Percentiles rank a stretch among this genome's conserved stretches.
Conservation (phyloP, 2,113 vertebrate genomes). For the Platichthys stellatus region DNA sequence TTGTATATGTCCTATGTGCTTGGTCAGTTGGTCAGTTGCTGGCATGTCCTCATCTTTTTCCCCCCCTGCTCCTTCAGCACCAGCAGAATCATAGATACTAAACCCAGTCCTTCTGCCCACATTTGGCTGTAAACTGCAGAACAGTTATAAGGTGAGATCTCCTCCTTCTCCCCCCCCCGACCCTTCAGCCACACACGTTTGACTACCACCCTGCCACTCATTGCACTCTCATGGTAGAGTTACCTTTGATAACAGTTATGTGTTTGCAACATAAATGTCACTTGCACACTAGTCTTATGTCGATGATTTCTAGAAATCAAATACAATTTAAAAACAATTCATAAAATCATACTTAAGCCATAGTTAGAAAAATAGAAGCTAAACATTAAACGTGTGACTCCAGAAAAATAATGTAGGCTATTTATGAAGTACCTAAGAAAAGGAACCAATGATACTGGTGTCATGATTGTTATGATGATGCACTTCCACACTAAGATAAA, state of each 20-base stretch:
- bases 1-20: slow-evolving; percentile 7
- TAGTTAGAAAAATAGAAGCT: too few relatives aligned
- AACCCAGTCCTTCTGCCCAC: slow-evolving; percentile 58
- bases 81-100: slow-evolving; percentile 76
- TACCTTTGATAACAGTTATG: background rate
- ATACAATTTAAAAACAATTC: too few relatives aligned
- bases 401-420: too few relatives aligned
- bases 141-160: slow-evolving; percentile 73
- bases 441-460: too few relatives aligned
- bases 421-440: too few relatives aligned
- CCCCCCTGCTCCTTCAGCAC: slow-evolving; percentile 61
- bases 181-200: background rate
- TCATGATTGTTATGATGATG: too few relatives aligned
- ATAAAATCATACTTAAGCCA: too few relatives aligned
- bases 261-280: background rate
- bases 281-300: background rate
- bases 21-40: background rate
- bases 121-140: slow-evolving; percentile 57
- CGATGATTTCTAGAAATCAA: background rate
- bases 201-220: background rate
- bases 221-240: background rate
- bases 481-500: too few relatives aligned
- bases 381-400: too few relatives aligned
- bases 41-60: background rate
- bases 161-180: slow-evolving; percentile 22